Evolutionary conservation across 2,113 vertebrate genomes (phyloP), one percentile per base, ranked within the genome.

Genomic region (Vimba vimba): DNA sequence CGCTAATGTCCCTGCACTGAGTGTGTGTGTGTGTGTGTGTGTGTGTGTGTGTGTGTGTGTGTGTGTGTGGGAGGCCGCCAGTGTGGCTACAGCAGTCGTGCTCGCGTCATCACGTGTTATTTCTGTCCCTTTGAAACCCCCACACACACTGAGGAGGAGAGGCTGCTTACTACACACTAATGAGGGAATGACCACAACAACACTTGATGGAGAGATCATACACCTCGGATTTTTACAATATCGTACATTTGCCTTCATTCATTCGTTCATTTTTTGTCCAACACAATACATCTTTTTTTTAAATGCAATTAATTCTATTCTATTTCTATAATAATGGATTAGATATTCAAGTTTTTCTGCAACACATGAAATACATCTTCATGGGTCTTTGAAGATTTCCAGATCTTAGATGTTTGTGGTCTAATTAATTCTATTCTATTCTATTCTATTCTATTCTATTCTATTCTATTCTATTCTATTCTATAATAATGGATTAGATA

Each of bases 51-150:
- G 55, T 66, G 60, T 25, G 45, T 69, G 71, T 76, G 85, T 81
- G 80, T 77, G 84, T 80, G 85, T 17, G 87, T 21, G 0, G 1
- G 74, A 57, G 89, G 89, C 85, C 86, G 90, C 90, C 85, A 84
- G 88, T 88, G 75, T 89, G 87, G 71, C 89, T 83, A 91, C 66
- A 91, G 92, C 90, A 88, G 89, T 87, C 86, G 91, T 86, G 6
- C 91, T 88, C 71, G 92, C 85, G 91, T 94, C 93, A 93, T 93
- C 77, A 89, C 90, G 83, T 74, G 92, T 94, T 95, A 94, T 94
- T 94, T 94, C 25, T 93, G 96, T 96, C 96, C 93, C 91, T 94
- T 92, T 94, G 93, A 91, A 92, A 94, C 81, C 92, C 91, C 91
- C 93, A 88, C 91, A 91, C 30, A 90, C 93, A 91, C 92, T 92